These are phyloP conservation scores for Sebastes aleutianus DNA, from an alignment of 2,797 vertebrate species.

Conservation along the genomic window DNA sequence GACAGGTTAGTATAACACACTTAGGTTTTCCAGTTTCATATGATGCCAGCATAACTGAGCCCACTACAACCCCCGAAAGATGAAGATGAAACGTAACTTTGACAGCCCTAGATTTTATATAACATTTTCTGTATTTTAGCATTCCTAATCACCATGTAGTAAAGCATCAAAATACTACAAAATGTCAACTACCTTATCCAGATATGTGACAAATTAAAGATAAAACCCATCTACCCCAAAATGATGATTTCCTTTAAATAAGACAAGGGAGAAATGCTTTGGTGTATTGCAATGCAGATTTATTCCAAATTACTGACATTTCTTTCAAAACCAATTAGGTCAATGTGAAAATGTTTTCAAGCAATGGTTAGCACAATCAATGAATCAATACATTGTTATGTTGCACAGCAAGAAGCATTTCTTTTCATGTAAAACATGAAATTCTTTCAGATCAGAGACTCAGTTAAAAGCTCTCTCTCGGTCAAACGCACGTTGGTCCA, in stretches of 20 bases:
- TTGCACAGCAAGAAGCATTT: background rate
- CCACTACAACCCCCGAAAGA: too few relatives aligned
- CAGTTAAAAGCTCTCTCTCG: too few relatives aligned
- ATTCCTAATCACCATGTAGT: background rate
- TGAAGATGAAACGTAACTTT: too few relatives aligned
- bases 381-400: background rate
- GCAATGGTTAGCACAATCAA: too few relatives aligned
- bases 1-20: too few relatives aligned
- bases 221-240: background rate
- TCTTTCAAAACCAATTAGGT: background rate
- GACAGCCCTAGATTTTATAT: too few relatives aligned
- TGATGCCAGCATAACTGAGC: too few relatives aligned
- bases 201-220: too few relatives aligned
- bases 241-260: background rate
- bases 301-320: background rate
- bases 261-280: background rate
- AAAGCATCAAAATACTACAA: background rate
- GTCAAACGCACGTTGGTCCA: too few relatives aligned
- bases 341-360: background rate
- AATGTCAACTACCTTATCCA: background rate
- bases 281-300: background rate
- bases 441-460: too few relatives aligned
- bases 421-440: background rate
- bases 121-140: background rate
- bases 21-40: too few relatives aligned